Conservation (phyloP, 1,140 invertebrate species). For the Bombus fervidus region DNA sequence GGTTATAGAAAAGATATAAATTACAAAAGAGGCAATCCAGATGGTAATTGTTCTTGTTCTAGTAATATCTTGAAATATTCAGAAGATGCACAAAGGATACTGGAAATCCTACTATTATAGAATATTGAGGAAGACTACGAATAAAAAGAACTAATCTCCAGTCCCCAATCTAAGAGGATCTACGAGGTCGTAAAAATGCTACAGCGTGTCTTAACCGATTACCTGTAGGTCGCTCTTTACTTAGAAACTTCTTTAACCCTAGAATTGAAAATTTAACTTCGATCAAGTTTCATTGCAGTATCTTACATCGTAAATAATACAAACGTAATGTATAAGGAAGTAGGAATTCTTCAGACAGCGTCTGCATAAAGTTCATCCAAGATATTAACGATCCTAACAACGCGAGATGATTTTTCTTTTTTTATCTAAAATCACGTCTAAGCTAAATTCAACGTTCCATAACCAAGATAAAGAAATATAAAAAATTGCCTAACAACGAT, state of each 20-base stretch:
- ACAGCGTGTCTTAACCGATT: too few species aligned
- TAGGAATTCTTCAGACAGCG: neutral
- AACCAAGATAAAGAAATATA: neutral
- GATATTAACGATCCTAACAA: too few species aligned
- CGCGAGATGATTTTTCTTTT: neutral
- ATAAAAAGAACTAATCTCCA: too few species aligned
- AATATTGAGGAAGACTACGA: too few species aligned
- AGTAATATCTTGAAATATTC: neutral
- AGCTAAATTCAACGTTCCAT: too few species aligned
- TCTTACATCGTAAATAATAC: neutral
- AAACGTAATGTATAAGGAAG: neutral
- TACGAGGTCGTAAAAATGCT: too few species aligned
- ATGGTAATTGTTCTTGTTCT: too few species aligned
- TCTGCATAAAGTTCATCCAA: too few species aligned
- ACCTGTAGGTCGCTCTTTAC: too few species aligned
- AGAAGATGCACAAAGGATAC: neutral
- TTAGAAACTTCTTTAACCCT: neutral
- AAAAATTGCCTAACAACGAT: neutral
- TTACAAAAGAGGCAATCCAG: neutral
- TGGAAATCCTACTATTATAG: too few species aligned
- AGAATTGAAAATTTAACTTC: neutral
- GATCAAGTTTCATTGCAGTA: too few species aligned
- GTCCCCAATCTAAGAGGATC: too few species aligned
- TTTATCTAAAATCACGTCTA: neutral
- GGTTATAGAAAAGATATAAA: neutral